Conservation (phyloP, 2,888 invertebrate genomes). For the Podotricha telesiphe region DNA sequence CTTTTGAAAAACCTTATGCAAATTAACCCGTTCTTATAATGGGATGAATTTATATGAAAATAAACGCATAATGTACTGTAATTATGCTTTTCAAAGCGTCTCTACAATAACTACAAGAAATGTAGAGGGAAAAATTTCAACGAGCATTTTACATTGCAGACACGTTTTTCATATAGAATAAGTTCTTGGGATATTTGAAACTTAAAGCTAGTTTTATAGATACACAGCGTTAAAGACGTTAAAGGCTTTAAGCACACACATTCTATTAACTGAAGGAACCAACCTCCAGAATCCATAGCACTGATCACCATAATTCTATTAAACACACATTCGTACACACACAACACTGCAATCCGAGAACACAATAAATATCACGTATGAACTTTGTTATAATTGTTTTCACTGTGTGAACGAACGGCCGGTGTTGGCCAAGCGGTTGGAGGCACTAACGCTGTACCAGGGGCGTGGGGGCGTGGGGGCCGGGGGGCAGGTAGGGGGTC, state of each 20-base stretch:
- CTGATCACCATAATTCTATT: slow-evolving; percentile 68
- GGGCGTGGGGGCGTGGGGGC: slow-evolving; percentile 44
- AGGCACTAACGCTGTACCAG: slow-evolving; percentile 57
- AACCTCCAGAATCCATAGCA: slow-evolving; percentile 76
- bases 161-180: slow-evolving; percentile 13
- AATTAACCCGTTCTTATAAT: slow-evolving; percentile 10
- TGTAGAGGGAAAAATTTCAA: slow-evolving; percentile 4
- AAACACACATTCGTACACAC: slow-evolving; percentile 47
- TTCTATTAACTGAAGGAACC: slow-evolving; percentile 49
- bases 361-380: slow-evolving; percentile 40
- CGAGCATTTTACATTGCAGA: neutral
- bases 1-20: slow-evolving; percentile 16
- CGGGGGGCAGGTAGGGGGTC: slow-evolving; percentile 15
- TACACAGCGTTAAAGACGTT: slow-evolving; percentile 26
- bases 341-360: slow-evolving; percentile 77
- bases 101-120: neutral
- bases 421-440: slow-evolving; percentile 60
- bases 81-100: slow-evolving; percentile 8
- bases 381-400: slow-evolving; percentile 49
- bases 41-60: slow-evolving; percentile 14
- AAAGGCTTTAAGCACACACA: slow-evolving; percentile 39
- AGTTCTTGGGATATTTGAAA: slow-evolving; percentile 10
- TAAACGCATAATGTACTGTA: slow-evolving; percentile 19
- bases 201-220: slow-evolving; percentile 12
- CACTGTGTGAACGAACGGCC: slow-evolving; percentile 58